Base-by-base conservation (phyloP, 2,888 invertebrate species). In the Acronicta psi region DNA sequence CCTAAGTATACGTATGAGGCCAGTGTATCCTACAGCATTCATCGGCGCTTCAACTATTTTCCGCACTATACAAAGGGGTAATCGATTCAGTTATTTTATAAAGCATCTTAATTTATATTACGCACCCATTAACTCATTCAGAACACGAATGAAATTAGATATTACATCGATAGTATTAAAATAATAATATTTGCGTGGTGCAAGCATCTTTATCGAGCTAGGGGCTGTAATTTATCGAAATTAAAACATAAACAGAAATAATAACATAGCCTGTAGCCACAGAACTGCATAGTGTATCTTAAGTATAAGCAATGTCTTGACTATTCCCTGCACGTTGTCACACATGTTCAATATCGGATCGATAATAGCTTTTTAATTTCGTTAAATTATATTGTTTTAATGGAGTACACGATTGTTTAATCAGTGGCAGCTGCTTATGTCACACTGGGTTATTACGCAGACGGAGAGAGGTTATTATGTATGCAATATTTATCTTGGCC, bases 401-500 rank as follows among this genome's bases (percentile, higher is more conserved):
- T 77, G 56, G 64, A 60, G 65, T 60, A 76, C 79, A 67, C 67
- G 77, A 84, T 85, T 82, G 81, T 82, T 84, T 84, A 82, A 87
- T 85, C 80, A 83, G 70, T 56, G 34, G 77, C 85, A 86, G 81
- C 81, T 87, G 85, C 68, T 75, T 67, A 63, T 67, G 67, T 73
- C 73, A 73, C 76, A 80, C 63, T 52, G 59, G 73, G 58, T 71
- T 75, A 69, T 75, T 67, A 72, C 62, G 54, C 43, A 29, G 44
- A 40, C 53, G 59, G 55, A 71, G 72, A 71, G 70, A 67, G 69
- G 78, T 70, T 69, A 81, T 83, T 83, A 78, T 73, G 78, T 82
- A 82, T 82, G 81, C 79, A 85, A 83, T 87, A 81, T 86, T 88
- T 86, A 86, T 85, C 80, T 87, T 81, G 69, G 47, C 31, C 65